Percentiles rank a stretch among this genome's conserved stretches.
These are phyloP conservation scores for Sylvia borin DNA, from an alignment of 2,797 vertebrate genomes.

Conservation along the genomic window DNA sequence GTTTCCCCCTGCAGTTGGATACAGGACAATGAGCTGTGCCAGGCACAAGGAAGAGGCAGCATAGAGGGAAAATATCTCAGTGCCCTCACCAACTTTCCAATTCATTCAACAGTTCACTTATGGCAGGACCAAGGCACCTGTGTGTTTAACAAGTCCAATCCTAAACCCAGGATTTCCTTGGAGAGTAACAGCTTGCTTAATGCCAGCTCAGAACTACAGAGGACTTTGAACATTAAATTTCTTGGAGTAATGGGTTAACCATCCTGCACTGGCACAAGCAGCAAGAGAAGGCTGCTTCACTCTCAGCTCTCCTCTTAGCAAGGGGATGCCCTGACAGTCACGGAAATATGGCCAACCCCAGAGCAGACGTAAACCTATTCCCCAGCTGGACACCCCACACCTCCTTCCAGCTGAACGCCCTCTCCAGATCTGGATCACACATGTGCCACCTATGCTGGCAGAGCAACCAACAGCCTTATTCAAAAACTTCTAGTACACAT, in stretches of 20 bases:
- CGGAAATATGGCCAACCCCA: accelerated
- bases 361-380: background rate
- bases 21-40: background rate
- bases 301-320: background rate
- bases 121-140: background rate
- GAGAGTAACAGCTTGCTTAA: background rate
- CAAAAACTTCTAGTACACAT: background rate
- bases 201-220: background rate
- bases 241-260: background rate
- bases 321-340: background rate
- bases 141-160: background rate
- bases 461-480: background rate
- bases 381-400: background rate
- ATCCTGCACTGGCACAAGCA: background rate
- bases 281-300: background rate
- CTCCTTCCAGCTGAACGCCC: background rate
- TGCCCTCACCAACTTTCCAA: background rate
- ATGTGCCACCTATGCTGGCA: background rate
- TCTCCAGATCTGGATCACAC: background rate
- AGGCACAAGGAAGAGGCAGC: background rate
- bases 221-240: background rate
- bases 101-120: background rate
- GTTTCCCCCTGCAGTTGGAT: background rate
- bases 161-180: background rate
- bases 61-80: background rate